A percentile compares a stretch with the other conserved stretches of the same genome.
Evolutionary conservation across 2,888 invertebrate species (phyloP).

Genomic region (Synergus umbraculus): DNA sequence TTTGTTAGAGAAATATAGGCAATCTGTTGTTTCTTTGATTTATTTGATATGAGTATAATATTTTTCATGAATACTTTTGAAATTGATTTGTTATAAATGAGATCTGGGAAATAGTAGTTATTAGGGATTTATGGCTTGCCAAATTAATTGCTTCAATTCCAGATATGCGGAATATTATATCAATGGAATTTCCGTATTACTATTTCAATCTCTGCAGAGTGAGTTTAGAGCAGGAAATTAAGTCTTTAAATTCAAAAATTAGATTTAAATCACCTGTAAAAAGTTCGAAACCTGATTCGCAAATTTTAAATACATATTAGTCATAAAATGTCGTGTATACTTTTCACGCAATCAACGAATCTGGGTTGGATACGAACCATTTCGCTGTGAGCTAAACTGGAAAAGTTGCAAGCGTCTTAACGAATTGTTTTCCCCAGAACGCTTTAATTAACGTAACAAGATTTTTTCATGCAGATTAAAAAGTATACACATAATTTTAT

Average conservation of each 20-base stretch:
- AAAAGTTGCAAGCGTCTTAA: neutral
- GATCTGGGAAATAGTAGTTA: neutral
- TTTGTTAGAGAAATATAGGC: neutral
- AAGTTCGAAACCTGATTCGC: neutral
- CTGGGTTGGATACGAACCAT: neutral
- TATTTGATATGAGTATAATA: neutral
- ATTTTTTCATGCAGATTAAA: slow-evolving; percentile 22
- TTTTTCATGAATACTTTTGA: too few species aligned
- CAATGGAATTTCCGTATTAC: neutral
- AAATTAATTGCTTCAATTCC: slow-evolving; percentile 5
- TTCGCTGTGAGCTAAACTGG: neutral
- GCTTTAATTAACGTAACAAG: slow-evolving; percentile 15
- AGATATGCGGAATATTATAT: neutral
- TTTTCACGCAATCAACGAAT: slow-evolving; percentile 16
- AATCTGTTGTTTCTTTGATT: neutral
- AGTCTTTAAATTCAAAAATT: neutral
- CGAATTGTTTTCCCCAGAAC: neutral
- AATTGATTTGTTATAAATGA: too few species aligned
- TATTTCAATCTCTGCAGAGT: slow-evolving; percentile 1
- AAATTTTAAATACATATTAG: neutral
- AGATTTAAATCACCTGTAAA: neutral
- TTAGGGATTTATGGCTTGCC: neutral
- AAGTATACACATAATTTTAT: neutral
- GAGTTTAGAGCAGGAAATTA: neutral
- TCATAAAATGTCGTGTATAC: neutral